Conservation (phyloP, 37 sponge, comb jelly and placozoan genomes). For the Mnemiopsis leidyi region DNA sequence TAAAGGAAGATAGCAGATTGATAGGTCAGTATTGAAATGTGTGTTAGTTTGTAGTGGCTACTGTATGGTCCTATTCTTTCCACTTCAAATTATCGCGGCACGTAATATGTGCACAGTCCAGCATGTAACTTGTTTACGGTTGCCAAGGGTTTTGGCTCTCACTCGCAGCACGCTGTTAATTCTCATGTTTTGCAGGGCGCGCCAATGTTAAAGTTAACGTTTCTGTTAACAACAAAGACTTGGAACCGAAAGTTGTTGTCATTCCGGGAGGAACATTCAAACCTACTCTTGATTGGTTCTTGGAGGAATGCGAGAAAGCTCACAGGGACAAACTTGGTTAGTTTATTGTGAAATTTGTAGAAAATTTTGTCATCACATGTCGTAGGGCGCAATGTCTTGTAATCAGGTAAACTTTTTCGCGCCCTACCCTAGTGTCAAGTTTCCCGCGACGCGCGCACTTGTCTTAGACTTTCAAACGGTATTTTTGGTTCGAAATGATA, state of each 20-base stretch:
- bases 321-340: neutral
- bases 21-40: slow-evolving; percentile 32
- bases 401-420: neutral
- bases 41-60: too few relatives aligned
- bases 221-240: neutral
- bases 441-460: slow-evolving; percentile 25
- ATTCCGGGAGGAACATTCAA: slow-evolving; percentile 32
- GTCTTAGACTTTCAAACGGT: slow-evolving; percentile 21
- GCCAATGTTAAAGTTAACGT: slow-evolving; percentile 27
- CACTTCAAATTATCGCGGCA: too few relatives aligned
- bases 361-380: neutral
- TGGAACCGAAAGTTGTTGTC: slow-evolving; percentile 8
- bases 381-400: slow-evolving; percentile 1
- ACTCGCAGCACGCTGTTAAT: too few relatives aligned
- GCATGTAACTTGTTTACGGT: too few relatives aligned
- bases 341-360: neutral
- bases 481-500: neutral
- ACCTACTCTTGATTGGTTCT: neutral
- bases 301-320: slow-evolving; percentile 23
- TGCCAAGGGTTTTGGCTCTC: too few relatives aligned
- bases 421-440: neutral
- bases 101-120: too few relatives aligned
- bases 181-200: neutral
- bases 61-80: too few relatives aligned
- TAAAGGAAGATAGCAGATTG: neutral